Conservation (phyloP, 2,797 vertebrate genomes). For the Eulemur rubriventer region DNA sequence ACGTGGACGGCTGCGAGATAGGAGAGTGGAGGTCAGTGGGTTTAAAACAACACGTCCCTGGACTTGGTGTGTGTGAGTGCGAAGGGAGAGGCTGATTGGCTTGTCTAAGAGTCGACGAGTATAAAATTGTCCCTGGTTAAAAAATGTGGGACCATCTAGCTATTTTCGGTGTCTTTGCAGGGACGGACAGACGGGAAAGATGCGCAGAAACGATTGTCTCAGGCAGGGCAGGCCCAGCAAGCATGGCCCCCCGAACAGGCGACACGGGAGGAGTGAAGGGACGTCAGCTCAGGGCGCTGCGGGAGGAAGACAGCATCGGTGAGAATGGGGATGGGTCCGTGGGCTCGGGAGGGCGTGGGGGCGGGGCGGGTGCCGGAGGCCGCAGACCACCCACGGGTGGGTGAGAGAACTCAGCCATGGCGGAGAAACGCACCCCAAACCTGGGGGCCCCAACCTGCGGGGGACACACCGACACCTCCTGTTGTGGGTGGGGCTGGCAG, state of each 20-base stretch:
- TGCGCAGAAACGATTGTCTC: accelerated
- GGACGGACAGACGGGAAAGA: accelerated
- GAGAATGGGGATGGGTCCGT: accelerated
- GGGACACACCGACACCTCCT: accelerated
- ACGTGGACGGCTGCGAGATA: accelerated
- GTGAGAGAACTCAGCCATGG: accelerated
- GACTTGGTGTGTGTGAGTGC: not conserved
- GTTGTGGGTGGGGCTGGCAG: accelerated
- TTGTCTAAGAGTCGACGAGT: not conserved
- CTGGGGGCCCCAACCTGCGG: accelerated
- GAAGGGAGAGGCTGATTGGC: not conserved
- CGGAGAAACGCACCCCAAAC: not conserved
- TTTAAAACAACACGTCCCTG: not conserved
- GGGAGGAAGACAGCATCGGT: not conserved
- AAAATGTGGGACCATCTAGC: accelerated
- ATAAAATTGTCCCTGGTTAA: not conserved
- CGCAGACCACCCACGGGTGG: not conserved
- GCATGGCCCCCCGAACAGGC: accelerated
- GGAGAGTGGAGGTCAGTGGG: not conserved
- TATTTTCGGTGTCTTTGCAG: accelerated
- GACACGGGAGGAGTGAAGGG: accelerated
- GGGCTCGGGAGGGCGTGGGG: accelerated
- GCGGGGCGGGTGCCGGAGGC: accelerated
- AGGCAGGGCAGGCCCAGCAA: accelerated
- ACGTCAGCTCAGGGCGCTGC: accelerated